Percentiles rank a stretch among this genome's conserved stretches.
These are phyloP conservation scores for Aphidoletes aphidimyza DNA, from an alignment of 2,888 invertebrate species.

Conservation along the genomic window DNA sequence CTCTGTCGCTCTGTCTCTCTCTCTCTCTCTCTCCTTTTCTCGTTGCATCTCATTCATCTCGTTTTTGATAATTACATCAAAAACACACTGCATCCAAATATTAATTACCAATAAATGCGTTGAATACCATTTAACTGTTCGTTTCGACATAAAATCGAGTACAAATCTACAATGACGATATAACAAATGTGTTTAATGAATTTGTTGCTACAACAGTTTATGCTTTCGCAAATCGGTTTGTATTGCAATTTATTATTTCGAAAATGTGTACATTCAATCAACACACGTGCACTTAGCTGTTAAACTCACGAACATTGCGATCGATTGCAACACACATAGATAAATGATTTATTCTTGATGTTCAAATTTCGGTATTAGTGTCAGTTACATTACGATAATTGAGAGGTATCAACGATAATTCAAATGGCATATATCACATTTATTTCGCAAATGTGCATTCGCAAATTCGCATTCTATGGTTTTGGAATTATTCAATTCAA, in stretches of 20 bases:
- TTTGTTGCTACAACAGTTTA: background rate
- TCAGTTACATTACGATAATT: background rate
- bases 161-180: constrained; percentile 13
- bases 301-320: background rate
- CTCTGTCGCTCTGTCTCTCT: background rate
- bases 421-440: constrained; percentile 9
- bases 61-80: constrained; percentile 23
- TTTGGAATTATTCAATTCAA: constrained; percentile 9
- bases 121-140: constrained; percentile 17
- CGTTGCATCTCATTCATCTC: too few relatives aligned
- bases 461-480: background rate
- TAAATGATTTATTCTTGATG: background rate
- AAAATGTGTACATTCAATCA: background rate
- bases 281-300: background rate
- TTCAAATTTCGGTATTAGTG: background rate
- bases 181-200: background rate
- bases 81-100: constrained; percentile 12
- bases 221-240: background rate
- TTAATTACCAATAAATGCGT: background rate
- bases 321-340: background rate
- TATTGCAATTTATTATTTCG: background rate
- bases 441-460: background rate
- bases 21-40: too few relatives aligned
- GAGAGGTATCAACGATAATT: constrained; percentile 5
- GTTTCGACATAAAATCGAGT: background rate